Base-by-base conservation (phyloP, 2,113 vertebrate species). In the Indri indri region DNA sequence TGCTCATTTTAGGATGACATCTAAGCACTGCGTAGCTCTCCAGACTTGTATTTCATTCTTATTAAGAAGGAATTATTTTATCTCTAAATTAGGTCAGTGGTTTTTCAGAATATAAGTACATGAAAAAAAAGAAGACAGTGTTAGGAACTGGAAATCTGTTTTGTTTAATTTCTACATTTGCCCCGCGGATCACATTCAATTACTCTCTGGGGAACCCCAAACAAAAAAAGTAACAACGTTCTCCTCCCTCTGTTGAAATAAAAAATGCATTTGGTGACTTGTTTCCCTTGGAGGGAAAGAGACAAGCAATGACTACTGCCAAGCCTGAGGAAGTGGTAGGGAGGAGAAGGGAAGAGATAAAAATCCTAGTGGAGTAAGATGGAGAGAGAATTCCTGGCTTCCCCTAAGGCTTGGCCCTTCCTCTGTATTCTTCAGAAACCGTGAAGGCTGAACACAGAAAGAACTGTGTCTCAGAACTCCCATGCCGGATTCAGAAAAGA, bases 131-230 rank as follows among this genome's bases (percentile, higher is more conserved):
- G 50, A 74, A 87, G 9, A 10, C 6, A 23, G 2, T 74, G 20
- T 88, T 63, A 96, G 45, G 63, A 70, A 76, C 77, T 74, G 57
- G 93, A 84, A 81, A 57, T 47, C 40, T 68, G 40, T 47, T 34
- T 79, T 88, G 37, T 61, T 83, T 89, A 70, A 83, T 82, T 71
- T 61, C 42, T 74, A 61, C 84, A 22, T 37, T 90, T 95, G 68
- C 17, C 32, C 77, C 83, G 40, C 66, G 66, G 68, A 63, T 85
- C 45, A 71, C 45, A 93, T 80, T 95, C 74, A 88, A 87, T 88
- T 79, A 86, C 66, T 92, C 91, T 76, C 70, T 47, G 74, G 91
- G 54, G 73, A 93, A 83, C 37, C 91, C n/a, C 12, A 89, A 96
- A n/a, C 12, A 40, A 88, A 50, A 50, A 50, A 94, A 84, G 83